phyloP scores from a whole-genome alignment of 2,888 invertebrate species.

The Anodontia alba region DNA sequence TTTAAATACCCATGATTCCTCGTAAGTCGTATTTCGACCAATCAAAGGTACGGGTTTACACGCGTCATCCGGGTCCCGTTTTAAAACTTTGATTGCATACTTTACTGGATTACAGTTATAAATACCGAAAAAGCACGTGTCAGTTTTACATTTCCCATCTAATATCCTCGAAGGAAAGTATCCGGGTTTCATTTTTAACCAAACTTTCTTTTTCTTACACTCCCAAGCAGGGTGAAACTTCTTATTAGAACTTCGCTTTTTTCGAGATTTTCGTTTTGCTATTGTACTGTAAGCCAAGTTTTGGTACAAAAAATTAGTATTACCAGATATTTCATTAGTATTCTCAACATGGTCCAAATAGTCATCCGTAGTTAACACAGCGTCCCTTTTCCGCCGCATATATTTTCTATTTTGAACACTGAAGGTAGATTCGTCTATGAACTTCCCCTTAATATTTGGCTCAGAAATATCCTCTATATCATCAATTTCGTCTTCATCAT shows the following conservation, averaged over 20 bases:
- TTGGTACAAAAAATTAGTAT: slow-evolving; percentile 48
- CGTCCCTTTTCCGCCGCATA: slow-evolving; percentile 67
- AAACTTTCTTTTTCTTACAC: slow-evolving; percentile 71
- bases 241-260: slow-evolving; percentile 40
- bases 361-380: slow-evolving; percentile 14
- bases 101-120: slow-evolving; percentile 78
- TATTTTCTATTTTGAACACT: slow-evolving; percentile 62
- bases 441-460: slow-evolving; percentile 22
- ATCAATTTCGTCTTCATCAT: slow-evolving; percentile 59
- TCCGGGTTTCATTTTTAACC: slow-evolving; percentile 70
- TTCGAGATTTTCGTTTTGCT: slow-evolving; percentile 40
- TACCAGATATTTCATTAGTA: slow-evolving; percentile 41
- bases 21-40: slow-evolving; percentile 73
- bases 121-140: slow-evolving; percentile 78
- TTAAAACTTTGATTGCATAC: slow-evolving; percentile 77
- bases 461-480: slow-evolving; percentile 31
- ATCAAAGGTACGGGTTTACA: slow-evolving; percentile 79
- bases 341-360: slow-evolving; percentile 23
- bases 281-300: slow-evolving; percentile 48
- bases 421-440: slow-evolving; percentile 36
- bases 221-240: slow-evolving; percentile 75
- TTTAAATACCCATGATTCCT: slow-evolving; percentile 76
- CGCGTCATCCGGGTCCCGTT: slow-evolving; percentile 73
- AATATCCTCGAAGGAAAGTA: slow-evolving; percentile 76
- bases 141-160: slow-evolving; percentile 73